Evolutionary conservation across 2,113 vertebrate genomes (phyloP).

Genomic region (Nothocercus nigrocapillus): DNA sequence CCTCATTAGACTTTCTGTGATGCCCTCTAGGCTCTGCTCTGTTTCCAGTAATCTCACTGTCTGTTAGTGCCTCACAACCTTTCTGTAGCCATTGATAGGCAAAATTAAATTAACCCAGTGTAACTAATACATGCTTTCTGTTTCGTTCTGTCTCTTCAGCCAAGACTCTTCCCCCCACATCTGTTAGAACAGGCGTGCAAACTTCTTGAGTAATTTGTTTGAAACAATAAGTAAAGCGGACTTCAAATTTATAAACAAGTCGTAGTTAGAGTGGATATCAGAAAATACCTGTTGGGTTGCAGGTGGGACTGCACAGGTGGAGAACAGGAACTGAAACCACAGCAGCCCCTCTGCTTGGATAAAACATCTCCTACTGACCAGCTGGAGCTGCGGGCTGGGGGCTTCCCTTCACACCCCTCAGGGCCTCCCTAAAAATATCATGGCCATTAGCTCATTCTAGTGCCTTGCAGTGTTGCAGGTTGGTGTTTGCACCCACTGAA

Average conservation of each 20-base stretch:
- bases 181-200: background rate
- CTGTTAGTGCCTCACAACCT: accelerated
- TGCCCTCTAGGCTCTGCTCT: background rate
- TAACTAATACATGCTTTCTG: background rate
- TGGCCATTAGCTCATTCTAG: background rate
- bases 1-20: background rate
- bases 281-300: background rate
- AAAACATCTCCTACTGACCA: background rate
- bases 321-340: background rate
- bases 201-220: background rate
- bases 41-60: background rate
- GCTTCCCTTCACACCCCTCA: background rate
- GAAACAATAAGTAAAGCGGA: background rate
- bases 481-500: background rate
- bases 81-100: background rate
- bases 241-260: background rate
- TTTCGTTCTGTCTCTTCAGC: background rate
- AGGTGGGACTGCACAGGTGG: background rate
- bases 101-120: background rate
- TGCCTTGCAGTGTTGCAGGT: background rate
- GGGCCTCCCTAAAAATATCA: background rate
- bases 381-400: background rate
- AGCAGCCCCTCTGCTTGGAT: background rate
- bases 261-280: background rate
- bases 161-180: background rate